Percentiles rank a stretch among this genome's conserved stretches.
phyloP scores from a whole-genome alignment of 2,888 invertebrate genomes.

The Anarsia innoxiella region DNA sequence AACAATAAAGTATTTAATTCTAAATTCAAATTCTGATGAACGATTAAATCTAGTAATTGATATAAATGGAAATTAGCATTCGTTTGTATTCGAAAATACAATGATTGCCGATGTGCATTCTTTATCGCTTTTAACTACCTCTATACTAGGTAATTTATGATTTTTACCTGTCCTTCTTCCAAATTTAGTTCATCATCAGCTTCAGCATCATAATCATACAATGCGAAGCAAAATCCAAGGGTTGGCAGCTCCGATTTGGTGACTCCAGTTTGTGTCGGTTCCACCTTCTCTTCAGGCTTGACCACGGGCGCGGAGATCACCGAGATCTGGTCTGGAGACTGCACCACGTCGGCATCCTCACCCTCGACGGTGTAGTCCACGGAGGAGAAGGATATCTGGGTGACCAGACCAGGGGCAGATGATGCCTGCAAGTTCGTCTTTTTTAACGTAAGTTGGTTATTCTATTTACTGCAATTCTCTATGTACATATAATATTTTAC shows the following conservation, averaged over 20 bases:
- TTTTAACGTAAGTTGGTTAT: background rate
- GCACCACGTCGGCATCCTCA: slow-evolving; percentile 81
- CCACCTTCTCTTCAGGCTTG: slow-evolving; percentile 52
- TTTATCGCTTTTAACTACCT: too few relatives aligned
- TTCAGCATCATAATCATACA: slow-evolving; percentile 96
- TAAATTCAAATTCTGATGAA: too few relatives aligned
- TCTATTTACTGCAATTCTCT: too few relatives aligned
- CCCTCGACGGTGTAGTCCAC: slow-evolving; percentile 94
- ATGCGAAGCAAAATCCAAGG: slow-evolving; percentile 84
- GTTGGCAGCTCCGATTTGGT: slow-evolving; percentile 31
- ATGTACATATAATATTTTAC: too few relatives aligned
- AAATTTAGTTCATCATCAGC: slow-evolving; percentile 92
- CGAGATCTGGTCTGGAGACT: slow-evolving; percentile 82
- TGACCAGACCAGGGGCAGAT: slow-evolving; percentile 78
- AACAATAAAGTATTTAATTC: too few relatives aligned
- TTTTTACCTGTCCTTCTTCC: slow-evolving; percentile 91
- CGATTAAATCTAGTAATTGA: too few relatives aligned
- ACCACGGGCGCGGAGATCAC: slow-evolving; percentile 77
- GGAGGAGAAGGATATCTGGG: slow-evolving; percentile 94
- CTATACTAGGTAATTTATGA: too few relatives aligned
- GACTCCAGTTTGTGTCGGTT: too few relatives aligned
- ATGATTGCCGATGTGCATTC: too few relatives aligned
- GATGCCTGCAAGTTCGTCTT: slow-evolving; percentile 31
- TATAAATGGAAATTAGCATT: too few relatives aligned
- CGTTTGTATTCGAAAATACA: too few relatives aligned